Evolutionary conservation across 1,140 invertebrate genomes (phyloP).

Genomic region (Vollenhovia emeryi): DNA sequence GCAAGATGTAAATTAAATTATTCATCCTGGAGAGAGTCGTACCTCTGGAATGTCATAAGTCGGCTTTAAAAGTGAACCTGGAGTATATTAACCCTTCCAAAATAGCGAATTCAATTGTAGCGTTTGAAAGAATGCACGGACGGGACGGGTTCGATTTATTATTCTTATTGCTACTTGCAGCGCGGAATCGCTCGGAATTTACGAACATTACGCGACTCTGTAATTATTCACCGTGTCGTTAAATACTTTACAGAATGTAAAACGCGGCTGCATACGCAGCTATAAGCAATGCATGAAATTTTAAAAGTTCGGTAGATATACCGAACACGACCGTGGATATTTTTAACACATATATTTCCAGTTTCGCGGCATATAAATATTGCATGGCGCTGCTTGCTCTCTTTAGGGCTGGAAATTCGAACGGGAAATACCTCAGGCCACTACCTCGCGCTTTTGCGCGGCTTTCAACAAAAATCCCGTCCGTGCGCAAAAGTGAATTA

Average conservation of each 20-base stretch:
- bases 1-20: not conserved
- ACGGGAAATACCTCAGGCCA: slow-evolving; percentile 38
- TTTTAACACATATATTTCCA: slow-evolving; percentile 19
- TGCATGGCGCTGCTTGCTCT: slow-evolving; percentile 15
- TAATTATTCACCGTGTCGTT: slow-evolving; percentile 15
- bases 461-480: slow-evolving; percentile 47
- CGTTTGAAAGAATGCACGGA: not conserved
- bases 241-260: not conserved
- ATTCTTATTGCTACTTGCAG: not conserved
- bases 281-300: slow-evolving; percentile 3
- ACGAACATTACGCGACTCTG: not conserved
- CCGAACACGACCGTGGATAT: not conserved
- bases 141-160: not conserved
- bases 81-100: not conserved
- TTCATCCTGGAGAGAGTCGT: not conserved
- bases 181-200: not conserved
- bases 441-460: slow-evolving; percentile 2
- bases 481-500: slow-evolving; percentile 56
- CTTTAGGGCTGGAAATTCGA: slow-evolving; percentile 47
- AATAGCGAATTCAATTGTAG: not conserved
- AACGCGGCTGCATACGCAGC: slow-evolving; percentile 12
- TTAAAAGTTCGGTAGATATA: not conserved
- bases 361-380: slow-evolving; percentile 40
- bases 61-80: not conserved
- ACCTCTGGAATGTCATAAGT: not conserved